phyloP scores from a whole-genome alignment of 2,888 invertebrate species.

The Caenorhabditis parvicauda region DNA sequence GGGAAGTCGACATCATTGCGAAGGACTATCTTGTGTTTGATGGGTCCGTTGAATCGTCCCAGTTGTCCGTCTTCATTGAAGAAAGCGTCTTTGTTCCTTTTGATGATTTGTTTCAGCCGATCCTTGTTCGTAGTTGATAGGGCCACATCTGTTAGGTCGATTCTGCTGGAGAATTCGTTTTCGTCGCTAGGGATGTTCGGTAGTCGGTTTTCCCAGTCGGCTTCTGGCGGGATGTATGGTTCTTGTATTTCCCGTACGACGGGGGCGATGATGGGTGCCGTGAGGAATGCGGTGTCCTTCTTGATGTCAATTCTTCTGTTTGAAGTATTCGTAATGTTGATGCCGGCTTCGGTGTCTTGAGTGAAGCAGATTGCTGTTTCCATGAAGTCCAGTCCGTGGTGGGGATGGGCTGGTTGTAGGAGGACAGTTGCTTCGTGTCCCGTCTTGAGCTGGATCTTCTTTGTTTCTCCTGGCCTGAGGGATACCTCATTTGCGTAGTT shows the following conservation, averaged over 20 bases:
- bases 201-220: slow-evolving; percentile 13
- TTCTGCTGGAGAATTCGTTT: not conserved
- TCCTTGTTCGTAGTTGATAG: too few species aligned
- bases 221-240: slow-evolving; percentile 11
- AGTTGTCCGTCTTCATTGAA: slow-evolving; percentile 23
- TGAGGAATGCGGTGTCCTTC: too few species aligned
- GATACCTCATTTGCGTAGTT: too few species aligned
- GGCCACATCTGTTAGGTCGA: not conserved
- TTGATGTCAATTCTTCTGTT: too few species aligned
- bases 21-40: slow-evolving; percentile 15
- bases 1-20: slow-evolving; percentile 5
- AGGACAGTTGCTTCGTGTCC: too few species aligned
- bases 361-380: too few species aligned
- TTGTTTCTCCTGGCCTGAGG: too few species aligned
- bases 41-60: slow-evolving; percentile 16
- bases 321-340: too few species aligned
- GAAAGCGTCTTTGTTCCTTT: slow-evolving; percentile 5
- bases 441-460: too few species aligned
- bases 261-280: not conserved
- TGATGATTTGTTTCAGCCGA: slow-evolving; percentile 5
- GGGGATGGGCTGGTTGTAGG: too few species aligned
- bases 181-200: not conserved
- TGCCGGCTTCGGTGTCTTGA: too few species aligned
- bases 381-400: too few species aligned
- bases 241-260: not conserved